Conservation (phyloP, 2,888 invertebrate genomes). For the Amphipoea lucens region DNA sequence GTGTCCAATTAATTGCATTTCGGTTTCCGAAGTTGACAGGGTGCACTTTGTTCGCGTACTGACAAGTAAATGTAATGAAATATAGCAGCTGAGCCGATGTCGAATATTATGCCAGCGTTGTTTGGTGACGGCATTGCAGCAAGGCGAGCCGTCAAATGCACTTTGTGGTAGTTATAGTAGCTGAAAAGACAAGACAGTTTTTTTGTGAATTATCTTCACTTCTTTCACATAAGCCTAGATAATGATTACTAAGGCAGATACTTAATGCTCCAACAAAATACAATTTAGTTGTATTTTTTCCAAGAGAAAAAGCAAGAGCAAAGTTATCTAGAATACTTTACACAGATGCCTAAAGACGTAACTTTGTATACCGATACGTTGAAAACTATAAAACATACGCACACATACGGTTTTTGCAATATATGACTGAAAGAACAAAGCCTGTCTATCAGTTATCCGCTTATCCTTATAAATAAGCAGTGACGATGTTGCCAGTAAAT, state of each 20-base stretch:
- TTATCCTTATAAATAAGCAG: constrained; percentile 54
- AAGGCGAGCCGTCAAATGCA: not conserved
- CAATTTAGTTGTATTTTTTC: not conserved
- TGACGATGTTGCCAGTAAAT: constrained; percentile 56
- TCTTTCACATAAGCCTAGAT: not conserved
- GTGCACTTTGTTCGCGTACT: too few species aligned
- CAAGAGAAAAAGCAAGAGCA: not conserved
- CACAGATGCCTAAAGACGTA: not conserved
- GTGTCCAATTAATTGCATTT: not conserved
- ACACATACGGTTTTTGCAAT: constrained; percentile 12
- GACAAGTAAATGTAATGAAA: not conserved
- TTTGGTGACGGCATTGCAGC: not conserved
- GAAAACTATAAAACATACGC: constrained; percentile 9
- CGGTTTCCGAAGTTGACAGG: not conserved
- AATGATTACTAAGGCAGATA: not conserved
- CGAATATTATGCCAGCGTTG: not conserved
- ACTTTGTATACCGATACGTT: not conserved
- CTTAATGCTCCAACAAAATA: constrained; percentile 2
- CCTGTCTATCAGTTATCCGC: constrained; percentile 35
- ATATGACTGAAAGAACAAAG: constrained; percentile 31
- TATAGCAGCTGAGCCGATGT: not conserved
- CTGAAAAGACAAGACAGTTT: not conserved
- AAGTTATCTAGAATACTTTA: too few species aligned
- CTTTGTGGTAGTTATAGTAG: not conserved
- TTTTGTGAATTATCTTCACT: not conserved